Evolutionary conservation across 1,140 invertebrate genomes (phyloP).

Genomic region (Pseudomyrmex sp.): DNA sequence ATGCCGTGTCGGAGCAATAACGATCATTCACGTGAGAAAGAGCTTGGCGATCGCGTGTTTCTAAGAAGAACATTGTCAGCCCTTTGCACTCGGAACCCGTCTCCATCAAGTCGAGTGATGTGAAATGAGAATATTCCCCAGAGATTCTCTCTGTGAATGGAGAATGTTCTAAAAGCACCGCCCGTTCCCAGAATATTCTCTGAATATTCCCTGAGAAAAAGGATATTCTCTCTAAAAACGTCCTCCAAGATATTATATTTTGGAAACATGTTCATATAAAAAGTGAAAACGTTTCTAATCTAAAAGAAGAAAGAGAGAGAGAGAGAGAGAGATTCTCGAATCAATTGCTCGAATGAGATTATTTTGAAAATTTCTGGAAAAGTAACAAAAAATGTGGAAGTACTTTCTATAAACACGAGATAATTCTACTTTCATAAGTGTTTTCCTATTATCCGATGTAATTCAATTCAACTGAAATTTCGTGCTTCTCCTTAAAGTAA

Average conservation of each 20-base stretch:
- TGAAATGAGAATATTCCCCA: slow-evolving; percentile 17
- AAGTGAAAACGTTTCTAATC: no score
- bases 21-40: slow-evolving; percentile 44
- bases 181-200: slow-evolving; percentile 8
- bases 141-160: slow-evolving; percentile 34
- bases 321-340: background rate
- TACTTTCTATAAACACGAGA: background rate
- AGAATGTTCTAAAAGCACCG: slow-evolving; percentile 20
- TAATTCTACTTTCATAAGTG: background rate
- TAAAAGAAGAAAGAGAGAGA: no score
- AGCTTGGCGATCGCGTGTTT: slow-evolving; percentile 33
- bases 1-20: slow-evolving; percentile 39
- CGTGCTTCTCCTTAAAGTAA: no score
- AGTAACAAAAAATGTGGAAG: no score
- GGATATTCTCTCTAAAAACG: background rate
- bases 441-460: no score
- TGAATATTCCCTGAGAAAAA: background rate
- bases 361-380: background rate
- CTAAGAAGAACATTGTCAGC: slow-evolving; percentile 40
- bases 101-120: slow-evolving; percentile 32
- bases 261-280: slow-evolving; percentile 2
- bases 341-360: background rate
- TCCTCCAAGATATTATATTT: background rate
- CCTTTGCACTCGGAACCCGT: slow-evolving; percentile 33
- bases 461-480: no score